Base-by-base conservation (phyloP, 1,140 invertebrate species). In the Anoplolepis gracilipes region DNA sequence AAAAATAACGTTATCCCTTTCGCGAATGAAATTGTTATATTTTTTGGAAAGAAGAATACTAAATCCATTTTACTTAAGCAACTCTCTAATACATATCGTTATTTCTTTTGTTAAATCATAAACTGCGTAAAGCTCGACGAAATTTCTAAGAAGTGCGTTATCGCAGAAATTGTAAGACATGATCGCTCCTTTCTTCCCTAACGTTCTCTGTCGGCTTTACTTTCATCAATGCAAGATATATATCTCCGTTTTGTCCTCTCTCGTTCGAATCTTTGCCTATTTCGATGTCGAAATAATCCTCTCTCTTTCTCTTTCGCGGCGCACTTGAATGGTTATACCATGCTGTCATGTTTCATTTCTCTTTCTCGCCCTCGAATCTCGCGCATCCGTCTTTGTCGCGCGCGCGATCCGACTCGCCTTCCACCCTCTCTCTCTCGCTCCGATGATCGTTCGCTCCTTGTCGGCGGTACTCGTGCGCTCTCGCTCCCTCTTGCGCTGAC, bases 221-320 rank as follows among this genome's bases (percentile, higher is more conserved):
- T 87, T 70, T 30, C 65, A 55, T 61, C 25, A 65, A 78, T 65
- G 39, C 11, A 78, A 65, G 39, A 57, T 78, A 78, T 49, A 49
- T 36, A 30, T 22, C 67, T 13, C 39, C 10, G 19, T 87, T 87
- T 49, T 70, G 25, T 39, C 19, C 67, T 73, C 19, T 69, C 72
- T 62, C 69, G 36, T 46, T 70, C 49, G 11, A 39, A 69, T 70
- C 25, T 57, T 70, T 1, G 33, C 49, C 46, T 79, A 55, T 67
- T 67, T 49, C 53, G 49, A 69, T 81, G 57, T 70, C 19, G 53
- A 16, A 67, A 64, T 79, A 25, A 13, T 78, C 1, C 16, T 55
- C 46, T 65, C 42, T 28, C 36, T 81, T 25, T 73, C 78, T 82
- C 39, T 11, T 42, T 22, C 36, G 19, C 53, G 10, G 4, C 65